Conservation (phyloP, 2,797 vertebrate species). For the Poeciliopsis turneri region DNA sequence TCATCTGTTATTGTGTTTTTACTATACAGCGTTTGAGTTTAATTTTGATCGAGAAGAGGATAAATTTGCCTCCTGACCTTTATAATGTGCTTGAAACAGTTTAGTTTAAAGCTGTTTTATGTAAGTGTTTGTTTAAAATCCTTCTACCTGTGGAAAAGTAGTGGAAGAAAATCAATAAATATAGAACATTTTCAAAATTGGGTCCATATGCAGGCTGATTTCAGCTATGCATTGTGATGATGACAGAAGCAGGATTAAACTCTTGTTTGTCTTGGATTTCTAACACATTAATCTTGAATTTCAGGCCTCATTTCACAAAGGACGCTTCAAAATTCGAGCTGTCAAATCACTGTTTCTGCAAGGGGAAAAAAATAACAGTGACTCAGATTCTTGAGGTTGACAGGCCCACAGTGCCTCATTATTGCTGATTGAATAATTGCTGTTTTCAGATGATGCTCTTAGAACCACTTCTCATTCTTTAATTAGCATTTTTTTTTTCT, state of each 20-base stretch:
- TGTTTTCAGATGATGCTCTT: neutral
- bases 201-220: neutral
- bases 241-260: neutral
- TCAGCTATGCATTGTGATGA: neutral
- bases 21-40: conserved; percentile 10
- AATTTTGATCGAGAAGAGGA: conserved; percentile 16
- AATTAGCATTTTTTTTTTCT: neutral
- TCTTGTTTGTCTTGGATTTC: neutral
- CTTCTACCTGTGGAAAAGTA: neutral
- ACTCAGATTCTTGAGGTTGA: neutral
- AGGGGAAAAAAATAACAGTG: neutral
- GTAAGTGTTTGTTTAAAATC: neutral
- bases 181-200: neutral
- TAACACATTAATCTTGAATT: neutral
- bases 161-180: neutral
- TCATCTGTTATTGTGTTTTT: conserved; percentile 29
- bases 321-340: neutral
- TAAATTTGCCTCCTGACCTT: neutral
- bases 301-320: conserved; percentile 4
- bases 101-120: neutral
- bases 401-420: neutral
- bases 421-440: conserved; percentile 12
- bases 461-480: neutral
- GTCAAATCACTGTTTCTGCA: conserved; percentile 1
- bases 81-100: neutral